These are phyloP conservation scores for Geothlypis trichas DNA, from an alignment of 2,113 vertebrate species.

Conservation along the genomic window DNA sequence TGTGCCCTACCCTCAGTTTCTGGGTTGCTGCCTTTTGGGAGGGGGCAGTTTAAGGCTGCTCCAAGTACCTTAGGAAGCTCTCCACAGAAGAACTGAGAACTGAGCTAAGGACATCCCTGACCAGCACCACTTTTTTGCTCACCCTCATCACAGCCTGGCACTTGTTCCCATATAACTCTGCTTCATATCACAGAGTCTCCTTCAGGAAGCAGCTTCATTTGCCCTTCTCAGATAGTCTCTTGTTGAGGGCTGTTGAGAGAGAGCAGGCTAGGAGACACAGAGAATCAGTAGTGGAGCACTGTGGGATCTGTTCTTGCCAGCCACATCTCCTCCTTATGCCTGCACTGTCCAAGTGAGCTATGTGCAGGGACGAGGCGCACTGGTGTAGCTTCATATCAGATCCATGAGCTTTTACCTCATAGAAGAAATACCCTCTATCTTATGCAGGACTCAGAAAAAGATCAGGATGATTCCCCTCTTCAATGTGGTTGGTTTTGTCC, in stretches of 20 bases:
- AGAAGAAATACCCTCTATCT: background rate
- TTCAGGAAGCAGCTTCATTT: background rate
- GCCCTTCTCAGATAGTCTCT: background rate
- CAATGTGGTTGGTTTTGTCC: background rate
- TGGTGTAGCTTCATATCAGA: accelerated
- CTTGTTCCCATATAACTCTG: background rate
- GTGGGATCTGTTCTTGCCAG: accelerated
- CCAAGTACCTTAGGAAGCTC: background rate
- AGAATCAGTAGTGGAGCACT: background rate
- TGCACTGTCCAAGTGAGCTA: background rate
- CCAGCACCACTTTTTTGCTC: background rate
- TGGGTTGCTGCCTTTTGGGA: background rate
- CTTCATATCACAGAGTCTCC: background rate
- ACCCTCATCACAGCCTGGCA: background rate
- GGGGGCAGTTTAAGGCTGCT: background rate
- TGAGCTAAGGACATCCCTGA: background rate
- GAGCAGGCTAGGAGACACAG: background rate
- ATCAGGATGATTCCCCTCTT: background rate
- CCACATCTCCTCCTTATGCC: accelerated
- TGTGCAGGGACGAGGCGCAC: background rate
- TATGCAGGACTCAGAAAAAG: background rate
- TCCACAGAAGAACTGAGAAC: background rate
- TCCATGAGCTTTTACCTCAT: background rate
- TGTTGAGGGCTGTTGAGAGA: background rate
- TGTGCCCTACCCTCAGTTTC: background rate